phyloP scores from a whole-genome alignment of 2,113 vertebrate species.

The Aspiorhynchus laticeps region DNA sequence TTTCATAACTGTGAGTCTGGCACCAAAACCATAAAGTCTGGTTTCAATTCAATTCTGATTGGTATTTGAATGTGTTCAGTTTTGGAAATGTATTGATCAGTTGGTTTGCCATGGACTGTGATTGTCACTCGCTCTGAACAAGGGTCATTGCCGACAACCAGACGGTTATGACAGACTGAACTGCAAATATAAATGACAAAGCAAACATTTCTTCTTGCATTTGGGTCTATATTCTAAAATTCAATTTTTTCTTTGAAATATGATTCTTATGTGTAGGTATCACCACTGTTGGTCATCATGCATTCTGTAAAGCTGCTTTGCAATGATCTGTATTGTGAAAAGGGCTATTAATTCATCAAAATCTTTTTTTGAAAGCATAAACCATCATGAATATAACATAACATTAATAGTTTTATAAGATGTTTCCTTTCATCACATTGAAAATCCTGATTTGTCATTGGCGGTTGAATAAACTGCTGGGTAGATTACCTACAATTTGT shows the following conservation, averaged over 20 bases:
- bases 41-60: too few relatives aligned
- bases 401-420: too few relatives aligned
- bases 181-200: neutral
- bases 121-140: neutral
- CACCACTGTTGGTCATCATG: neutral
- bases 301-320: neutral
- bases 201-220: neutral
- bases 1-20: too few relatives aligned
- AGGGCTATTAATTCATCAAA: neutral
- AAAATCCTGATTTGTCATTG: neutral
- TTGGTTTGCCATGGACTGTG: neutral
- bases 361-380: too few relatives aligned
- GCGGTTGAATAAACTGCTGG: neutral
- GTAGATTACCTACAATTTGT: too few relatives aligned
- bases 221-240: neutral
- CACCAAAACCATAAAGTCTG: neutral
- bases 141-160: neutral
- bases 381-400: too few relatives aligned
- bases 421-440: neutral
- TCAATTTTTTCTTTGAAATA: neutral
- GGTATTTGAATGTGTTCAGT: neutral
- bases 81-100: slow-evolving; percentile 17
- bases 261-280: neutral
- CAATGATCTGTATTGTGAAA: neutral
- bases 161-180: neutral